Evolutionary conservation across 2,888 invertebrate genomes (phyloP).

Genomic region (Trisateles emortualis): DNA sequence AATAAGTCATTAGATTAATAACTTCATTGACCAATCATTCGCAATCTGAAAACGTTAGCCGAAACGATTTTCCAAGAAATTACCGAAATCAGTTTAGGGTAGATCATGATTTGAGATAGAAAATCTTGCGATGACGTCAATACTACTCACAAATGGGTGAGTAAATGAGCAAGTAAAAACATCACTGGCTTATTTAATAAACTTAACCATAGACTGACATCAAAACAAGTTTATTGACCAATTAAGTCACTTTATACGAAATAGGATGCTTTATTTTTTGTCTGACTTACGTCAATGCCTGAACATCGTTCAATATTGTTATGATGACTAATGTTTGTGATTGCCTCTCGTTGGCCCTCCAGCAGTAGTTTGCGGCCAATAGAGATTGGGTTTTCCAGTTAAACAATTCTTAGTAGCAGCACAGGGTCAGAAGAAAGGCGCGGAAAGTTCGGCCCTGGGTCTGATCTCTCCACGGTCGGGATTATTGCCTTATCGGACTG

Average conservation of each 20-base stretch:
- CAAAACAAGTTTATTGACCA: conserved; percentile 40
- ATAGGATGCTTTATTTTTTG: conserved; percentile 24
- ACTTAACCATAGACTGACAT: conserved; percentile 24
- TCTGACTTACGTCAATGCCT: conserved; percentile 23
- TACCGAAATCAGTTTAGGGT: background rate
- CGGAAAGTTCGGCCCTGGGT: too few species aligned
- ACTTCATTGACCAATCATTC: too few species aligned
- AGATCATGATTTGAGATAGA: conserved; percentile 16
- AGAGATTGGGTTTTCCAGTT: too few species aligned
- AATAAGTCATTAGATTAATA: too few species aligned
- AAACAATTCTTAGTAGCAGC: too few species aligned
- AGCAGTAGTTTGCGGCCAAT: too few species aligned
- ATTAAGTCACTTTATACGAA: conserved; percentile 28
- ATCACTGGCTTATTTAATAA: conserved; percentile 29
- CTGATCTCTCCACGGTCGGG: too few species aligned
- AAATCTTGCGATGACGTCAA: conserved; percentile 34
- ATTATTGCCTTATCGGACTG: too few species aligned
- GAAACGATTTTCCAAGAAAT: background rate
- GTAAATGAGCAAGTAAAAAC: conserved; percentile 26
- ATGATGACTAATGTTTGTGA: too few species aligned
- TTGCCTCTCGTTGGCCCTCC: too few species aligned
- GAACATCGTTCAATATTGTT: too few species aligned
- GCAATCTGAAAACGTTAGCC: background rate
- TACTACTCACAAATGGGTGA: conserved; percentile 26
- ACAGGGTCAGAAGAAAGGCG: too few species aligned